Conservation (phyloP, 2,888 invertebrate genomes). For the Frankliniella intonsa region DNA sequence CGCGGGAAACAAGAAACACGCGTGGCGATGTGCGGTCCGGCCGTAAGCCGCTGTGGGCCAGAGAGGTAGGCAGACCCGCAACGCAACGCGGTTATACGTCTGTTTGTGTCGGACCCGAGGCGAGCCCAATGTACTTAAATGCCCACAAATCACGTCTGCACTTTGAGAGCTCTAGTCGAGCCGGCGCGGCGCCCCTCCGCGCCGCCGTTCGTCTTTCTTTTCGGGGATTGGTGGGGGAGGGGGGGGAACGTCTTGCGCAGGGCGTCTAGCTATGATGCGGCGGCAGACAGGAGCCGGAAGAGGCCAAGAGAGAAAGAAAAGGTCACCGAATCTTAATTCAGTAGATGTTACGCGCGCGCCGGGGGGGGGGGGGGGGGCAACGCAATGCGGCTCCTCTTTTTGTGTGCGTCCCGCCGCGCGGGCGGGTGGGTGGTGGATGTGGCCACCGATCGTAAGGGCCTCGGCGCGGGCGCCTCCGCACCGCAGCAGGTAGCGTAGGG, state of each 20-base stretch:
- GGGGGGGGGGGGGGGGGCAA: too few species aligned
- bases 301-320: slow-evolving; percentile 12
- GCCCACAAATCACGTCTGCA: too few species aligned
- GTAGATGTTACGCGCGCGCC: neutral
- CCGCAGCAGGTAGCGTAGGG: too few species aligned
- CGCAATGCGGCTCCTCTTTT: too few species aligned
- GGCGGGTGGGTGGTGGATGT: neutral
- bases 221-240: neutral
- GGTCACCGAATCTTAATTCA: slow-evolving; percentile 19
- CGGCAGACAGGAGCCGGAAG: neutral
- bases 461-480: neutral
- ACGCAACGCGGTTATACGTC: neutral
- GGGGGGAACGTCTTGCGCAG: neutral
- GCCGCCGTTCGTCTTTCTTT: neutral
- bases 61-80: neutral
- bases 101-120: neutral
- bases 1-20: too few species aligned
- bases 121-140: too few species aligned
- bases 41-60: too few species aligned
- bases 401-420: too few species aligned
- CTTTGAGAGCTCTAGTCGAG: too few species aligned
- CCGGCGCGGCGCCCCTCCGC: neutral
- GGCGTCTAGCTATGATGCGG: neutral
- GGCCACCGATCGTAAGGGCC: neutral
- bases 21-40: too few species aligned